Conservation (phyloP, 2,888 invertebrate genomes). For the Zaprionus obscuricornis region DNA sequence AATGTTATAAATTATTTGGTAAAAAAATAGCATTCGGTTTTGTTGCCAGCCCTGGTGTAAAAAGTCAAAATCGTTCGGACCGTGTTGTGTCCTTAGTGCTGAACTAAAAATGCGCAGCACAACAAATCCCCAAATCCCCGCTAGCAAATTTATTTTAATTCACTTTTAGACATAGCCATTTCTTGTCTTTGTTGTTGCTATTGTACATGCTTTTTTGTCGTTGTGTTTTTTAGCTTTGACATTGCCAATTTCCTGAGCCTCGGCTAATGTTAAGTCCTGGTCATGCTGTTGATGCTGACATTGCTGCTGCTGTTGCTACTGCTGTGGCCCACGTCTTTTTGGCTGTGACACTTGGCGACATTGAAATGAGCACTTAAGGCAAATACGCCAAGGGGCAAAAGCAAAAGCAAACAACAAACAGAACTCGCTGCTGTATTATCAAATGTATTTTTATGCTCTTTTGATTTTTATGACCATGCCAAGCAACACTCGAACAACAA, state of each 20-base stretch:
- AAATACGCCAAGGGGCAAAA: slow-evolving; percentile 64
- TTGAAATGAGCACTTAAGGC: slow-evolving; percentile 77
- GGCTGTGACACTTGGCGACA: slow-evolving; percentile 75
- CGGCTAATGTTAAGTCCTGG: slow-evolving; percentile 27
- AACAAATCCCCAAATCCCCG: slow-evolving; percentile 78
- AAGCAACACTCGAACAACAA: too few species aligned
- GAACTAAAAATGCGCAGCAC: slow-evolving; percentile 73
- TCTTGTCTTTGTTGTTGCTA: slow-evolving; percentile 17
- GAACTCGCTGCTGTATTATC: slow-evolving; percentile 66
- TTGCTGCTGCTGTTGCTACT: slow-evolving; percentile 8
- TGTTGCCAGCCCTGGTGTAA: slow-evolving; percentile 53
- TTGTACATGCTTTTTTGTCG: not conserved
- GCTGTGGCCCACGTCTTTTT: slow-evolving; percentile 58
- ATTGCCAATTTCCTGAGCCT: slow-evolving; percentile 69
- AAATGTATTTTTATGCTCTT: slow-evolving; percentile 78
- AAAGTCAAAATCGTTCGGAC: slow-evolving; percentile 41
- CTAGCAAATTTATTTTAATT: slow-evolving; percentile 77
- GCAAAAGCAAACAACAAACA: slow-evolving; percentile 53
- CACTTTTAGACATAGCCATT: slow-evolving; percentile 69
- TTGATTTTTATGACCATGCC: slow-evolving; percentile 73
- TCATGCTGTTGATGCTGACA: not conserved
- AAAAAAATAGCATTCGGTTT: too few species aligned
- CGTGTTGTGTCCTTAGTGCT: slow-evolving; percentile 52
- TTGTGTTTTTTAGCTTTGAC: slow-evolving; percentile 45
- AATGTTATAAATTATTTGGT: too few species aligned